Base-by-base conservation (phyloP, 2,888 invertebrate genomes). In the Acanthococcus lagerstroemiae region DNA sequence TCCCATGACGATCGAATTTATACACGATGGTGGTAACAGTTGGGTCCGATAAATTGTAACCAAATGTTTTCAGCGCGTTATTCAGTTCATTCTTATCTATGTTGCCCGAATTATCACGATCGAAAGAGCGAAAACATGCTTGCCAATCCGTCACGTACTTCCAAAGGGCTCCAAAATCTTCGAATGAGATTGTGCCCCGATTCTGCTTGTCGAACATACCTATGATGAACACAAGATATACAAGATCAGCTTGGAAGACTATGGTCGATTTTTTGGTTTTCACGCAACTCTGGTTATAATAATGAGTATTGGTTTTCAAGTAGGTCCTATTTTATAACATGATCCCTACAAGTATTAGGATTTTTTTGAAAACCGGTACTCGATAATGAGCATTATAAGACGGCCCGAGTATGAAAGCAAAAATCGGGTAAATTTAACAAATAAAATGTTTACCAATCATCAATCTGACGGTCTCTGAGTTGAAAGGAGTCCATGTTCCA, bases 61-160 rank as follows among this genome's bases (percentile, higher is more conserved):
- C 95, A 77, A 97, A 97, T 15, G 90, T 85, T 1, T 85, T 85
- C 0, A 99, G 80, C 0, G 97, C 97, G 69, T 84, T 88, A 76
- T 88, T 89, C n/a, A 99, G 77, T 78, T 99, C 99, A 57, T 83
- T 78, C 71, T 83, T 85, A 77, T 96, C 95, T 71, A 99, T 97
- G 73, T 90, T 91, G 7, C 73, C 73, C 1, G 90, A 90, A 74
- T 86, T 89, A 75, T 99, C 96, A 37, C 87, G 80, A 76, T 99
- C 99, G 75, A 95, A 97, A 1, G 90, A 87, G 50, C 90, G 83
- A 77, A 99, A 99, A 76, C 94, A 95, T 73, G 85, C 87, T 75
- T 96, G 94, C 97, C 97, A 99, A 74, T 97, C 96, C 4, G 90
- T 92, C 0, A 99, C 91, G 77, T 96, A 99, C 75, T 95, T 95